Base-by-base conservation (phyloP, 2,797 vertebrate species). In the Ibycter americanus region DNA sequence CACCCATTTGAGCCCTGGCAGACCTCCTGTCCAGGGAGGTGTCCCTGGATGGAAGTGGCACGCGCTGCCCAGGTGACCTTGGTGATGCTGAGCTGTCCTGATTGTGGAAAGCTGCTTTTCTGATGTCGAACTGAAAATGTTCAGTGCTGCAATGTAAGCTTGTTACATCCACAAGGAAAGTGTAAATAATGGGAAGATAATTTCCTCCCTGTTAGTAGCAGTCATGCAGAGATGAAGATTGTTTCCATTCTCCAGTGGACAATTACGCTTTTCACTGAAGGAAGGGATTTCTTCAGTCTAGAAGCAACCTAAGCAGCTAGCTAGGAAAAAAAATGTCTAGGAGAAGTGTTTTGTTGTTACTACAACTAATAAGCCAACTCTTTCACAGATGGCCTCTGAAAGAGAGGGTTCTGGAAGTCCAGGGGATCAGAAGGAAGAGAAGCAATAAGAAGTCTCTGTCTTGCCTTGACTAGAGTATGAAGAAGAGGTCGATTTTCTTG, bases 371-470 rank as follows among this genome's bases (percentile, higher is more conserved):
- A 34, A 94, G 77, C 46, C 4, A 27, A 63, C 82, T 88, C 80
- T 88, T 96, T 82, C 84, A 80, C 97, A 99, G 99, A 99, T 99
- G 99, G 99, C 99, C 62, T 98, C 99, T 4, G 99, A 99, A 89
- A 98, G 99, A 44, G 99, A 99, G 67, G 96, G 98, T 56, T 98
- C 99, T 79, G 98, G 98, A 86, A 99, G 98, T 56, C 93, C 98
- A 32, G 96, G 97, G 46, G 99, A 99, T 93, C 99, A 99, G 97
- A 99, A 99, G 97, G 99, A 99, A 52, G 98, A 98, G 92, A 98
- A 98, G 95, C 98, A 98, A 91, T 97, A 98, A 96, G 93, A 96
- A 94, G 96, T 97, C 93, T 89, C 62, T 54, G 47, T 81, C 93
- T 94, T 42, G 81, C 72, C 90, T 93, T 90, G 96, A 96, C 66